Percentiles rank a stretch among this genome's conserved stretches.
These are phyloP conservation scores for Pollenia amentaria DNA, from an alignment of 2,888 invertebrate species.

Conservation along the genomic window DNA sequence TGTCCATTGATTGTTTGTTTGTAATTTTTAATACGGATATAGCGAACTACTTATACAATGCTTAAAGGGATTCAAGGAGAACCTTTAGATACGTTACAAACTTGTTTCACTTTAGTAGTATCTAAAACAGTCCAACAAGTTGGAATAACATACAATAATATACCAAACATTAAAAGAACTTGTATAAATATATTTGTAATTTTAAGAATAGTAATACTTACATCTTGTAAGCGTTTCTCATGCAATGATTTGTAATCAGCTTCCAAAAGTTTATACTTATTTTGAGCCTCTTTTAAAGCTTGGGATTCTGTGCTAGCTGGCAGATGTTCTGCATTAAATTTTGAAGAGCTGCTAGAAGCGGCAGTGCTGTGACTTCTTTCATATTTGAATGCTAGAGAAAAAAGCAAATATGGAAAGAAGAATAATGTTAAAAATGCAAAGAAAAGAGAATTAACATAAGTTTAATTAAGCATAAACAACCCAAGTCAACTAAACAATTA, in stretches of 20 bases:
- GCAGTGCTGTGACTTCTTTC: constrained; percentile 67
- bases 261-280: constrained; percentile 90
- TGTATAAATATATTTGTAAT: not conserved
- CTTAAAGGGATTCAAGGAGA: no score
- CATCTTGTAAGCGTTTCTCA: constrained; percentile 91
- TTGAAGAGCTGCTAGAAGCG: constrained; percentile 61
- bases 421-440: not conserved
- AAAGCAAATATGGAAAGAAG: constrained; percentile 1
- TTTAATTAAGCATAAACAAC: not conserved
- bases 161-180: no score
- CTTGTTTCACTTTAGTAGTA: no score
- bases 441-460: not conserved
- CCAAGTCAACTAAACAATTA: not conserved
- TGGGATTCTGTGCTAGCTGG: constrained; percentile 82
- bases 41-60: no score
- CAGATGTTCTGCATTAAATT: constrained; percentile 78
- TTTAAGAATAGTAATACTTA: constrained; percentile 85
- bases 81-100: no score
- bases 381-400: constrained; percentile 68
- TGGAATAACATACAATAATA: no score
- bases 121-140: no score
- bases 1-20: no score
- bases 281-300: constrained; percentile 84
- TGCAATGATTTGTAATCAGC: constrained; percentile 91
- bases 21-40: no score